These are phyloP conservation scores for Notocelia uddmanniana DNA, from an alignment of 2,888 invertebrate species.

Conservation along the genomic window DNA sequence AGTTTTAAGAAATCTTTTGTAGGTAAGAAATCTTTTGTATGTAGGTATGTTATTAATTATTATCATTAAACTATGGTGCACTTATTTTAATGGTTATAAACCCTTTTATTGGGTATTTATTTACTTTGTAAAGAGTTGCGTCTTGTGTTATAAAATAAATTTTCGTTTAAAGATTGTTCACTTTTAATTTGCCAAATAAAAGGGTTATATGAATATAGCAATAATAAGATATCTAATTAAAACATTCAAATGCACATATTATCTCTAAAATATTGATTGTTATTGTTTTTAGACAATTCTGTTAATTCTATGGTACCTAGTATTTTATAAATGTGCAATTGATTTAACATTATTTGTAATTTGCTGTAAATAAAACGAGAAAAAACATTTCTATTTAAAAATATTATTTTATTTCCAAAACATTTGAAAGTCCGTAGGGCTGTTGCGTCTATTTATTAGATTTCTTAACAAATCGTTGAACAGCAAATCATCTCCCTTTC, in stretches of 20 bases:
- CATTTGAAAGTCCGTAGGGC: background rate
- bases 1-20: background rate
- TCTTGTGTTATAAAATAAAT: background rate
- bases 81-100: slow-evolving; percentile 14
- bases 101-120: background rate
- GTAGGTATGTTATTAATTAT: slow-evolving; percentile 3
- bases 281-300: slow-evolving; percentile 28
- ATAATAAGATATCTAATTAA: slow-evolving; percentile 8
- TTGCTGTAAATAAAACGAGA: slow-evolving; percentile 27
- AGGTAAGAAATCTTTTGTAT: background rate
- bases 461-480: no score
- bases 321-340: slow-evolving; percentile 21
- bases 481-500: no score
- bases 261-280: slow-evolving; percentile 34
- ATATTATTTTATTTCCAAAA: background rate
- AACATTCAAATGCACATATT: slow-evolving; percentile 15
- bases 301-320: slow-evolving; percentile 28
- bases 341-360: slow-evolving; percentile 16
- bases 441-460: no score
- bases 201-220: slow-evolving; percentile 1
- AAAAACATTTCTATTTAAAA: slow-evolving; percentile 12
- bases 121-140: background rate
- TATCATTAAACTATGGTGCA: slow-evolving; percentile 22
- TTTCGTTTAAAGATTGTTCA: background rate
- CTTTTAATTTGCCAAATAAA: background rate